Conservation (phyloP, 2,113 vertebrate genomes). For the Microtus montanus region DNA sequence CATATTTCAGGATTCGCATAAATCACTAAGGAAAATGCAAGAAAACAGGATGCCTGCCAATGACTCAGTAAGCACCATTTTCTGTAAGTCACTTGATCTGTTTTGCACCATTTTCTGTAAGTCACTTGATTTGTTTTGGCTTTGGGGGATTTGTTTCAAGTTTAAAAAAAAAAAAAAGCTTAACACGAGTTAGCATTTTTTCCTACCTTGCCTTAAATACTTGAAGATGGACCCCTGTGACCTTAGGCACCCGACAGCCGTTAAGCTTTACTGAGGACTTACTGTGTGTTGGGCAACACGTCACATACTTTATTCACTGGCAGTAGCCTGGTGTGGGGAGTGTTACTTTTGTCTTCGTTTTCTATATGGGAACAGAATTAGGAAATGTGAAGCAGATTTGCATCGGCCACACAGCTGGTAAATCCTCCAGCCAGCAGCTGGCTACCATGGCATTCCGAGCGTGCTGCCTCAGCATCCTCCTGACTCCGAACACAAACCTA, state of each 20-base stretch:
- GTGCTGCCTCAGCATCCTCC: background rate
- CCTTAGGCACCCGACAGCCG: background rate
- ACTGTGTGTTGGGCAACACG: background rate
- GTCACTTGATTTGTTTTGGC: slow-evolving; percentile 71
- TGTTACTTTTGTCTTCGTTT: background rate
- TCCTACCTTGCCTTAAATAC: slow-evolving; percentile 48
- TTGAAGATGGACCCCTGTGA: background rate
- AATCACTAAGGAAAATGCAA: slow-evolving; percentile 66
- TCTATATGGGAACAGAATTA: background rate
- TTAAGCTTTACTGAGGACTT: background rate
- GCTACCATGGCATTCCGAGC: rapidly evolving
- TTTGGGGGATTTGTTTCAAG: slow-evolving; percentile 53
- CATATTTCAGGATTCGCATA: slow-evolving; percentile 67
- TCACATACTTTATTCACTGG: background rate
- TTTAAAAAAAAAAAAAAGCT: background rate
- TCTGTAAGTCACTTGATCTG: slow-evolving; percentile 72
- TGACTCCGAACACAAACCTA: background rate
- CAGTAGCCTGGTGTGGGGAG: background rate
- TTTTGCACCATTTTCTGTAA: slow-evolving; percentile 72
- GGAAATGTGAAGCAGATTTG: background rate
- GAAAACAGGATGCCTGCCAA: slow-evolving; percentile 57
- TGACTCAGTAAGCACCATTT: slow-evolving; percentile 70
- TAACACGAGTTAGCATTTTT: slow-evolving; percentile 38
- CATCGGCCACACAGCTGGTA: background rate
- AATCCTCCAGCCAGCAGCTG: background rate